These are phyloP conservation scores for Dilophus febrilis DNA, from an alignment of 2,888 invertebrate species.

Conservation along the genomic window DNA sequence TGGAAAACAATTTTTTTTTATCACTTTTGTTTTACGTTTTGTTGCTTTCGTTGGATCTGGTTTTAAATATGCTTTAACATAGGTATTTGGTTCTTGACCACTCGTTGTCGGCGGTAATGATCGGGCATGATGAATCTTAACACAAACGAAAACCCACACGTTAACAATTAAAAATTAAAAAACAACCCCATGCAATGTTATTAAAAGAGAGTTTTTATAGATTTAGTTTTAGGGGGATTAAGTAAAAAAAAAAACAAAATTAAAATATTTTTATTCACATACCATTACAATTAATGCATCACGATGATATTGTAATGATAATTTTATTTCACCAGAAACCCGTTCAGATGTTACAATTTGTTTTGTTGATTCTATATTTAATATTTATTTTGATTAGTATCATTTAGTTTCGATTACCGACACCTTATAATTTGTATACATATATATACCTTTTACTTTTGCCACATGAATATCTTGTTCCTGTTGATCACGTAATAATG, in stretches of 20 bases:
- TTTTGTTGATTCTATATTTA: conserved; percentile 19
- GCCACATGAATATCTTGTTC: conserved; percentile 64
- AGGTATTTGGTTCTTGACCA: conserved; percentile 72
- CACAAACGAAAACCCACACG: not conserved
- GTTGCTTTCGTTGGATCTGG: conserved; percentile 86
- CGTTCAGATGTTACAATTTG: conserved; percentile 26
- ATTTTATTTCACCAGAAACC: conserved; percentile 56
- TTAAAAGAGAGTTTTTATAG: no score
- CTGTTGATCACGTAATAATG: conserved; percentile 83
- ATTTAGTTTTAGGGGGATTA: no score
- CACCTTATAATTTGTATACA: no score
- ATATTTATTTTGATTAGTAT: not conserved
- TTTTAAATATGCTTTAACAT: conserved; percentile 79
- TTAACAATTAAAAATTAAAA: no score
- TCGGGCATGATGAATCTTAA: conserved; percentile 71
- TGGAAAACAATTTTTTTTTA: conserved; percentile 83
- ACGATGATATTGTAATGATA: conserved; percentile 59
- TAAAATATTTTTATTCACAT: conserved; percentile 1
- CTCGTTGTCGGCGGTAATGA: conserved; percentile 65
- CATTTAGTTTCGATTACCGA: not conserved
- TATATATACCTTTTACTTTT: conserved; percentile 51
- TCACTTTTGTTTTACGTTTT: conserved; percentile 89
- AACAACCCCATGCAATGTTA: no score
- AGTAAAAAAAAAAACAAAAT: no score
- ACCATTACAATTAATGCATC: conserved; percentile 66